phyloP scores from a whole-genome alignment of 2,888 invertebrate species.

The Aleiodes alternator region DNA sequence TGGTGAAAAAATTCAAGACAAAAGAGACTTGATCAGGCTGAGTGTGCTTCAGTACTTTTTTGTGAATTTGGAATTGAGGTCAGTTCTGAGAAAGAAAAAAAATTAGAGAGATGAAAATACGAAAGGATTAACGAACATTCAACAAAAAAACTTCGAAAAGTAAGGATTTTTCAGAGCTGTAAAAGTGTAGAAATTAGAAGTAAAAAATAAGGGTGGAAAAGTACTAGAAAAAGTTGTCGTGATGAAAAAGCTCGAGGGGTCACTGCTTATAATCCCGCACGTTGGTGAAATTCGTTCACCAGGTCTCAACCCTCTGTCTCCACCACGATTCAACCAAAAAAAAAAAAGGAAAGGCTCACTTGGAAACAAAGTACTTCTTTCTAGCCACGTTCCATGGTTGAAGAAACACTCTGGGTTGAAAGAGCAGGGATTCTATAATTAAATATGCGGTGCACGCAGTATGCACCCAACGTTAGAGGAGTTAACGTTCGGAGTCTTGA shows the following conservation, averaged over 20 bases:
- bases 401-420: conserved; percentile 39
- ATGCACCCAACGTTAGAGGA: conserved; percentile 34
- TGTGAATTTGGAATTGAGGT: too few species aligned
- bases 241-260: conserved; percentile 37
- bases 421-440: conserved; percentile 47
- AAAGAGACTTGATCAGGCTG: conserved; percentile 12
- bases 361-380: conserved; percentile 41
- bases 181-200: conserved; percentile 11
- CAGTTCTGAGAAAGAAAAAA: too few species aligned
- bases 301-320: conserved; percentile 27
- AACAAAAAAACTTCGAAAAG: too few species aligned
- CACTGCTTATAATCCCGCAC: conserved; percentile 34
- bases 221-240: conserved; percentile 7
- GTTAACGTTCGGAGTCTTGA: conserved; percentile 48
- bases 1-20: conserved; percentile 4
- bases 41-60: not conserved
- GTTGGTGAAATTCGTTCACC: conserved; percentile 19
- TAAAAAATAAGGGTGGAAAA: conserved; percentile 4
- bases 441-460: conserved; percentile 52
- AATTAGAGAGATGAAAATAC: too few species aligned
- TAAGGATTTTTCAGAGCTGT: too few species aligned
- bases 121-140: too few species aligned
- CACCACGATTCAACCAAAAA: not conserved
- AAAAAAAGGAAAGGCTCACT: not conserved
- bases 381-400: conserved; percentile 39